Evolutionary conservation across 2,888 invertebrate species (phyloP).

Genomic region (Dasypogon diadema): DNA sequence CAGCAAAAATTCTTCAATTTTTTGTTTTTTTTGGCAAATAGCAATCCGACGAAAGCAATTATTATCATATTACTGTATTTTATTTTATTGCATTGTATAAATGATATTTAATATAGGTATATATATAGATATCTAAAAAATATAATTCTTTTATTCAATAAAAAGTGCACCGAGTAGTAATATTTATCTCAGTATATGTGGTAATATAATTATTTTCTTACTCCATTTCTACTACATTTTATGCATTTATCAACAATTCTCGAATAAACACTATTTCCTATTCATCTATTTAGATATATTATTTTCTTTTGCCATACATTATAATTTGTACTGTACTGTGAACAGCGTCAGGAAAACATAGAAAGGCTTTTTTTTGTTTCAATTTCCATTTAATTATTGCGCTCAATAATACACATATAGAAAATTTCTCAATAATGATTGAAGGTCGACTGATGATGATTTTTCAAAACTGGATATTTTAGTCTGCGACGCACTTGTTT

Average conservation of each 20-base stretch:
- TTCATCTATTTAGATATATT: too few species aligned
- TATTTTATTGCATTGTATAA: constrained; percentile 25
- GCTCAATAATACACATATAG: too few species aligned
- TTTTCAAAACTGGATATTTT: too few species aligned
- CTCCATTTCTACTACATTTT: neutral
- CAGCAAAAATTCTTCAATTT: neutral
- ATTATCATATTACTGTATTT: neutral
- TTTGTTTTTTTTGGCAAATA: neutral
- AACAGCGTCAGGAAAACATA: neutral
- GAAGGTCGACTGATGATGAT: too few species aligned
- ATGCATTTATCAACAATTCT: constrained; percentile 1
- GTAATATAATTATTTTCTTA: constrained; percentile 4
- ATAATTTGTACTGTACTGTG: constrained; percentile 2
- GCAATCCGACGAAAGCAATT: neutral
- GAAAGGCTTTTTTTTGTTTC: neutral
- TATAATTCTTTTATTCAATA: constrained; percentile 21
- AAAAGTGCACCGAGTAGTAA: too few species aligned
- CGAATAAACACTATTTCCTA: neutral
- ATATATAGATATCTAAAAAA: too few species aligned
- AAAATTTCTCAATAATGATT: too few species aligned
- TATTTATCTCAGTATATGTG: neutral
- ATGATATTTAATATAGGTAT: constrained; percentile 20
- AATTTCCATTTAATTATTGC: too few species aligned
- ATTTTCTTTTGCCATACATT: neutral
- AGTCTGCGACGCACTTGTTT: too few species aligned